Conservation (phyloP, 2,888 invertebrate genomes). For the Pristionchus mayeri region DNA sequence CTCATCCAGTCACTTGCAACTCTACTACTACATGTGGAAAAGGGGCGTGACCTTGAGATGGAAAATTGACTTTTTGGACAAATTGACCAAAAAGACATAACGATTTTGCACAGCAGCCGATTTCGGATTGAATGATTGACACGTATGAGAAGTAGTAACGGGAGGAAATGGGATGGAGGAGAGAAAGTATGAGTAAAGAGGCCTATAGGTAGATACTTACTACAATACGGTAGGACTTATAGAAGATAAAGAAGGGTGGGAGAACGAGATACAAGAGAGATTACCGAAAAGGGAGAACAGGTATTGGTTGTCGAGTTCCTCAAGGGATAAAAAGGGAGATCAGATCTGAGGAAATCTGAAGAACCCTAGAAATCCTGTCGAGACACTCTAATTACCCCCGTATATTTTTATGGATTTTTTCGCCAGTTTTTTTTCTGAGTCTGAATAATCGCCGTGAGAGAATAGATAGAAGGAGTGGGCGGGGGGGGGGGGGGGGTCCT, state of each 20-base stretch:
- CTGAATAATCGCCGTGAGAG: constrained; percentile 33
- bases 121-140: constrained; percentile 34
- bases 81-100: background rate
- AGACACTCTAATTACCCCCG: constrained; percentile 30
- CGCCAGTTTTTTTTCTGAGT: constrained; percentile 34
- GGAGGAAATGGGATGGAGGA: background rate
- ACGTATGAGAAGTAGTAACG: constrained; percentile 31
- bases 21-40: constrained; percentile 30
- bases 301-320: constrained; percentile 6
- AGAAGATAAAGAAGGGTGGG: background rate
- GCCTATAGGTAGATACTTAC: background rate
- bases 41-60: constrained; percentile 40
- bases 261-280: constrained; percentile 26
- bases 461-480: background rate
- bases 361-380: background rate
- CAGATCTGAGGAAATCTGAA: background rate
- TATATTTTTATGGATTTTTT: constrained; percentile 38
- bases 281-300: constrained; percentile 34
- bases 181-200: background rate
- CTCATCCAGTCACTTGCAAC: background rate
- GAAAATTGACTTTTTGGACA: background rate
- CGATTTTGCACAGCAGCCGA: constrained; percentile 40
- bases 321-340: background rate
- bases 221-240: background rate
- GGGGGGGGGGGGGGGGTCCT: background rate